Conservation (phyloP, 2,113 vertebrate genomes). For the Aleadryas rufinucha region DNA sequence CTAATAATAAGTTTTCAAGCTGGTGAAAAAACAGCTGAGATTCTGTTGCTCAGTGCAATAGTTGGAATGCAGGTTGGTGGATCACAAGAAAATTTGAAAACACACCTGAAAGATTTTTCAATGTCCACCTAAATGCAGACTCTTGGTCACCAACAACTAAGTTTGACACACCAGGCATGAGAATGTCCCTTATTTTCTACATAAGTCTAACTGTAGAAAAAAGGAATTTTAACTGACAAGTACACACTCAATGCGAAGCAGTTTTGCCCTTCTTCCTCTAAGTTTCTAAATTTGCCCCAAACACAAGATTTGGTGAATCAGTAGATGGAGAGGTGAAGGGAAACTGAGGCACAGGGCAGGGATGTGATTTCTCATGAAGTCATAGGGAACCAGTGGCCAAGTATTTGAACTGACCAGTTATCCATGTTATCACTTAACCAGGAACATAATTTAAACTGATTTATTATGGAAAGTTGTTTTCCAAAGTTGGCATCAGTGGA, state of each 20-base stretch:
- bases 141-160: not conserved
- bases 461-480: slow-evolving; percentile 10
- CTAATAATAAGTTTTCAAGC: not conserved
- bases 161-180: not conserved
- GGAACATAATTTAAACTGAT: not conserved
- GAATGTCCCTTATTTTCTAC: not conserved
- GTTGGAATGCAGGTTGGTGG: not conserved
- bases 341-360: not conserved
- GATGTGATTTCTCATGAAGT: not conserved
- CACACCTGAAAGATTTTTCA: not conserved
- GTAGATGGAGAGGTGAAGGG: not conserved
- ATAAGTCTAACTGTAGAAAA: not conserved
- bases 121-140: not conserved
- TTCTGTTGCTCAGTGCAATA: not conserved
- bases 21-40: not conserved
- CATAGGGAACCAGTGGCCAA: not conserved
- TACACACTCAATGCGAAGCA: not conserved
- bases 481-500: not conserved
- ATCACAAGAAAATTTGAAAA: not conserved
- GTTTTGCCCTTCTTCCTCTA: not conserved
- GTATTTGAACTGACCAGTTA: not conserved
- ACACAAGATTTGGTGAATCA: not conserved
- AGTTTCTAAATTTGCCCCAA: not conserved
- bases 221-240: not conserved
- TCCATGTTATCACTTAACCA: not conserved